A percentile compares a stretch with the other conserved stretches of the same genome.
Conservation (phyloP, 2,888 invertebrate genomes). For the Itoplectis maculator region DNA sequence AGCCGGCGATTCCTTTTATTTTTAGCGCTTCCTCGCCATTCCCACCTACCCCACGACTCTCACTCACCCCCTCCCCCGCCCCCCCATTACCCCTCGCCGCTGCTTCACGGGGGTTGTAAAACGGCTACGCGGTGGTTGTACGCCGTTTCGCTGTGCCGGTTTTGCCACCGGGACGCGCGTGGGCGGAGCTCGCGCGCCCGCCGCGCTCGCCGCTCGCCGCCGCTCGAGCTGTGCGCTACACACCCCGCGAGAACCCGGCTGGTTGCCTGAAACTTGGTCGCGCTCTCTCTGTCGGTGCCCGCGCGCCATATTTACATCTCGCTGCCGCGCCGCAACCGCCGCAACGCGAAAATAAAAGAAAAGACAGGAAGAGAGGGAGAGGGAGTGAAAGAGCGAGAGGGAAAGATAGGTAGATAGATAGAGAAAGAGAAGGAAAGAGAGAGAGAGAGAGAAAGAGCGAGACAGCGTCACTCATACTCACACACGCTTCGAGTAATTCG, state of each 20-base stretch:
- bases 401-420: too few species aligned
- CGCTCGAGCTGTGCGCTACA: too few species aligned
- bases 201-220: constrained; percentile 27
- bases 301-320: constrained; percentile 83
- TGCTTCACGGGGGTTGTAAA: constrained; percentile 12
- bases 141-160: constrained; percentile 46
- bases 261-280: constrained; percentile 80
- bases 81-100: too few species aligned
- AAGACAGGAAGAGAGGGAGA: constrained; percentile 44
- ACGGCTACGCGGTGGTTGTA: constrained; percentile 14
- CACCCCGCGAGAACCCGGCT: constrained; percentile 24
- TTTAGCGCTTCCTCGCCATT: constrained; percentile 48
- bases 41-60: neutral
- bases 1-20: constrained; percentile 52
- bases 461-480: constrained; percentile 22
- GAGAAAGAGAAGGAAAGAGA: constrained; percentile 42
- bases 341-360: constrained; percentile 55
- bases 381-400: constrained; percentile 31
- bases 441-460: constrained; percentile 37
- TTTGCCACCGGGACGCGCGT: constrained; percentile 66
- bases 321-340: constrained; percentile 43
- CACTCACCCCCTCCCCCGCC: too few species aligned
- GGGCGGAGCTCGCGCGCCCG: constrained; percentile 68
- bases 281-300: neutral
- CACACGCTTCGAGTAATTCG: constrained; percentile 48